Percentiles rank a stretch among this genome's conserved stretches.
phyloP scores from a whole-genome alignment of 2,797 vertebrate genomes.

The Sebastes minor region DNA sequence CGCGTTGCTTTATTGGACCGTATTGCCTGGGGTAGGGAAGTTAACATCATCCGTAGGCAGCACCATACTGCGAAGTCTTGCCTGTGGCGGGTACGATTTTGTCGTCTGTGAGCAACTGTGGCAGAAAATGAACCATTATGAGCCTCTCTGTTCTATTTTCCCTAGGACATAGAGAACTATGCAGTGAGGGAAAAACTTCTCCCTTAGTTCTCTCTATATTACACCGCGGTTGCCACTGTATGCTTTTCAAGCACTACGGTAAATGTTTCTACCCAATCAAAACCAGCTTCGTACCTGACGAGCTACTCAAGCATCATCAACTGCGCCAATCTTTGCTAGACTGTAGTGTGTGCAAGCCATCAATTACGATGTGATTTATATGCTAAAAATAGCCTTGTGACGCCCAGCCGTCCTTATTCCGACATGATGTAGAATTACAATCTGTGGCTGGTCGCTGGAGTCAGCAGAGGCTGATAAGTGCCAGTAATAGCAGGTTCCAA shows the following conservation, averaged over 20 bases:
- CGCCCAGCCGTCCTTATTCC: conserved; percentile 20
- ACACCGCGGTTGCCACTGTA: neutral
- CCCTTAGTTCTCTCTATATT: neutral
- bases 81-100: conserved; percentile 50
- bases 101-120: conserved; percentile 29
- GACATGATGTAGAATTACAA: conserved; percentile 50
- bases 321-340: neutral
- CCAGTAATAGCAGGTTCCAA: conserved; percentile 59
- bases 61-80: conserved; percentile 25
- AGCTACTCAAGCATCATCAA: conserved; percentile 16
- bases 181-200: neutral
- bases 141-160: conserved; percentile 27
- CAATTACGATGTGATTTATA: conserved; percentile 35
- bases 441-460: conserved; percentile 26
- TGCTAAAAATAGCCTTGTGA: conserved; percentile 27
- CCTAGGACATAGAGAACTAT: neutral
- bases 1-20: conserved; percentile 30
- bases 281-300: conserved; percentile 10
- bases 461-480: conserved; percentile 45
- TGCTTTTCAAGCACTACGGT: neutral
- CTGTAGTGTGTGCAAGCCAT: neutral
- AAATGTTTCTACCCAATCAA: neutral
- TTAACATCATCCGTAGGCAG: conserved; percentile 44
- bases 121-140: conserved; percentile 46
- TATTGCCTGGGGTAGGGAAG: conserved; percentile 37